These are phyloP conservation scores for Ellobius talpinus DNA, from an alignment of 2,113 vertebrate species.

Conservation along the genomic window DNA sequence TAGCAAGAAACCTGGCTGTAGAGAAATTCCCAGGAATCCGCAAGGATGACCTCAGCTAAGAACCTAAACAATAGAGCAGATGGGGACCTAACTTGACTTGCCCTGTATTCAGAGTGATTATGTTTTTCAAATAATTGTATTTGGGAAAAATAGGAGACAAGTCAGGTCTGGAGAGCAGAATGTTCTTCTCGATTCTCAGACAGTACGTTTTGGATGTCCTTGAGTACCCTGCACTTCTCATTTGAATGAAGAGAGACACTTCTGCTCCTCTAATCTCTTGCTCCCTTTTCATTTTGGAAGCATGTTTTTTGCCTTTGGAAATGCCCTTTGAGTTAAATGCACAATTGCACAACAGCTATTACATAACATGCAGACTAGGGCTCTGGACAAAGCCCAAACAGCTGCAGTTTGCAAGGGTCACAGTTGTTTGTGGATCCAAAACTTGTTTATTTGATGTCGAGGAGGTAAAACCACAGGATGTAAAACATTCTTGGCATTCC, in stretches of 20 bases:
- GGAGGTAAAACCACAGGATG: not conserved
- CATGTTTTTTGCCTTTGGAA: constrained; percentile 56
- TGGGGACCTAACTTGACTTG: too few species aligned
- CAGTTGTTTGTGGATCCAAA: constrained; percentile 62
- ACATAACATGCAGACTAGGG: constrained; percentile 21
- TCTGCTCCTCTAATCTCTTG: not conserved
- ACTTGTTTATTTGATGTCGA: constrained; percentile 25
- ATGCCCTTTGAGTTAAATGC: constrained; percentile 65
- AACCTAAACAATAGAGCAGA: too few species aligned
- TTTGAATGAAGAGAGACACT: not conserved
- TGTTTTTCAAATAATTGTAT: constrained; percentile 27
- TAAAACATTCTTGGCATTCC: not conserved
- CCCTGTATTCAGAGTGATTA: too few species aligned
- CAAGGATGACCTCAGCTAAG: not conserved
- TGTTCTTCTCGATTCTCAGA: not conserved
- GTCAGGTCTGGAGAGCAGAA: too few species aligned
- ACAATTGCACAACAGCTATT: constrained; percentile 75
- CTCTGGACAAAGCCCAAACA: constrained; percentile 1
- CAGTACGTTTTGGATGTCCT: not conserved
- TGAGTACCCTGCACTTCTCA: not conserved
- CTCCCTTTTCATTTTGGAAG: constrained; percentile 25
- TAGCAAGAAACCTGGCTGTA: too few species aligned
- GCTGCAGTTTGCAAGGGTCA: constrained; percentile 55
- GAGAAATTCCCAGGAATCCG: too few species aligned
- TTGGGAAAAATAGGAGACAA: not conserved